Conservation (phyloP, 2,797 vertebrate genomes). For the Brotula barbata region DNA sequence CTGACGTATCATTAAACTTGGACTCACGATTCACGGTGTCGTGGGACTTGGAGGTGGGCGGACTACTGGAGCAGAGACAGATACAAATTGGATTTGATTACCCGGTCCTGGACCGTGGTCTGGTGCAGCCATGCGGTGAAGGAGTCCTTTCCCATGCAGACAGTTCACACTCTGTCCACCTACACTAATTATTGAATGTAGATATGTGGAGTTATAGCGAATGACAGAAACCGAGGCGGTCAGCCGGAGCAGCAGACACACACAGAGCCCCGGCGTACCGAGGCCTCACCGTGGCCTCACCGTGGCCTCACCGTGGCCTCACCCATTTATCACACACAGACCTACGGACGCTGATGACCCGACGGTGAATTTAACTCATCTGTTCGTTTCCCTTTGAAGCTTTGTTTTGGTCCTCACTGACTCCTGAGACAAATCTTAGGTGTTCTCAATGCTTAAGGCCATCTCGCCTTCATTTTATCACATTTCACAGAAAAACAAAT, state of each 20-base stretch:
- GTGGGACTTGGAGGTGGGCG: constrained; percentile 24
- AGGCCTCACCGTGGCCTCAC: too few species aligned
- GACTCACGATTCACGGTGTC: constrained; percentile 40
- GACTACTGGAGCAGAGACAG: constrained; percentile 35
- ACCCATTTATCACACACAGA: too few species aligned
- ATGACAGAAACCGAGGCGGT: constrained; percentile 5
- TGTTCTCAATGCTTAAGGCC: too few species aligned
- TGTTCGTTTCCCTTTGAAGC: too few species aligned
- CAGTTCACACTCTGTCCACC: neutral
- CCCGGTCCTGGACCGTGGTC: constrained; percentile 22
- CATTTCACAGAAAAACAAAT: too few species aligned
- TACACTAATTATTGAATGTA: neutral
- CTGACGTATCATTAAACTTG: constrained; percentile 42
- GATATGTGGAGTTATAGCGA: neutral
- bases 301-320: too few species aligned
- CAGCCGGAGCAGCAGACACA: constrained; percentile 3
- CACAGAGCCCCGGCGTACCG: too few species aligned
- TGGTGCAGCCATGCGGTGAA: constrained; percentile 42
- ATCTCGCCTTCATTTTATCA: too few species aligned
- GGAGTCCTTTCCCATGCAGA: neutral
- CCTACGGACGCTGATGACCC: too few species aligned
- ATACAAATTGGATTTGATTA: constrained; percentile 37
- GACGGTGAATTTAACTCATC: too few species aligned
- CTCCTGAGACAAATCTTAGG: too few species aligned
- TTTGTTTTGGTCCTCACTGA: too few species aligned